Conservation (phyloP, 2,888 invertebrate species). For the Phlogophora meticulosa region DNA sequence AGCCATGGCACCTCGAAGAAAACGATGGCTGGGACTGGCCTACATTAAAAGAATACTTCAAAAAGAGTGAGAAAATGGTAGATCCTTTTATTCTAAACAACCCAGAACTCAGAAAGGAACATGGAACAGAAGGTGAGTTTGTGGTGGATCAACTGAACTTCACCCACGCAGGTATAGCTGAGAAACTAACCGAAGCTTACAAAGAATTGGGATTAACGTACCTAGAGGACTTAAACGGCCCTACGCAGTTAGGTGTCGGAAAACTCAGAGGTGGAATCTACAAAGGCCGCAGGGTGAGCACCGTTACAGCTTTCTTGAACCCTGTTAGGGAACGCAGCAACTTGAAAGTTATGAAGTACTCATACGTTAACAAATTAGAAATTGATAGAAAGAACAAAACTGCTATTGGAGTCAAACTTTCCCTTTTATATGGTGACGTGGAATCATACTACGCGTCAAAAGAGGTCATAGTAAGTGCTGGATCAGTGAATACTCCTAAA, state of each 20-base stretch:
- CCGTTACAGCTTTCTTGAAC: conserved; percentile 88
- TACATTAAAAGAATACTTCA: conserved; percentile 81
- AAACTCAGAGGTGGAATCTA: conserved; percentile 88
- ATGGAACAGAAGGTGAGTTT: conserved; percentile 88
- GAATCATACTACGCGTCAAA: conserved; percentile 77
- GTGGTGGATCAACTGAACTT: conserved; percentile 88
- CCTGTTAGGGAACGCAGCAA: conserved; percentile 78
- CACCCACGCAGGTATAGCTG: conserved; percentile 79
- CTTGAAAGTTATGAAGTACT: conserved; percentile 80
- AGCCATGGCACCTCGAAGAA: conserved; percentile 79
- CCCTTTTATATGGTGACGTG: conserved; percentile 71
- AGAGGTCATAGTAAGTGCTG: conserved; percentile 84
- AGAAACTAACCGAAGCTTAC: conserved; percentile 83
- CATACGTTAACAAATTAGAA: conserved; percentile 74
- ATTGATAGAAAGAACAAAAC: conserved; percentile 72
- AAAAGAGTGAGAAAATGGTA: conserved; percentile 84
- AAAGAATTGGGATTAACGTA: conserved; percentile 87
- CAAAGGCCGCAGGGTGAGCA: conserved; percentile 90
- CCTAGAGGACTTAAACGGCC: conserved; percentile 83
- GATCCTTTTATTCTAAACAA: conserved; percentile 83
- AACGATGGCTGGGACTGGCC: conserved; percentile 86
- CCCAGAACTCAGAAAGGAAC: conserved; percentile 78
- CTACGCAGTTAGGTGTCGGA: conserved; percentile 89
- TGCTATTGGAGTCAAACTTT: conserved; percentile 78
- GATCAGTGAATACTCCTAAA: conserved; percentile 82